These are phyloP conservation scores for Drosophila funebris DNA, from an alignment of 1,140 invertebrate species.

Conservation along the genomic window DNA sequence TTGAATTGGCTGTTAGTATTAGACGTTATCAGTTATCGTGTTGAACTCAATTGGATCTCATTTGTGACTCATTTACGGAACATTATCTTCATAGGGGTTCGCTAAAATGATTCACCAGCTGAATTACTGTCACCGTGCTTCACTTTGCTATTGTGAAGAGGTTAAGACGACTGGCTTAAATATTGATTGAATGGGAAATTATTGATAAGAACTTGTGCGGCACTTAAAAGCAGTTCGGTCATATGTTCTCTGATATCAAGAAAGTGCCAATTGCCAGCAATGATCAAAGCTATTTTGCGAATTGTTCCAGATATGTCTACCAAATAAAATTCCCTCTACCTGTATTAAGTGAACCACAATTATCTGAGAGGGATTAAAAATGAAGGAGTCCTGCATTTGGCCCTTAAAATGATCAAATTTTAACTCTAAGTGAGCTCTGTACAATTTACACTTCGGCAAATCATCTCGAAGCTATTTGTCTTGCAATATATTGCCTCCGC, in stretches of 20 bases:
- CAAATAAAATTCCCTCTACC: not conserved
- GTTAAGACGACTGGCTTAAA: not conserved
- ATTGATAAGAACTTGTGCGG: not conserved
- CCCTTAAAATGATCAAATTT: not conserved
- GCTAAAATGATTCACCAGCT: not conserved
- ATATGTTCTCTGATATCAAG: not conserved
- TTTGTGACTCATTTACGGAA: conserved; percentile 5
- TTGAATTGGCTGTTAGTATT: conserved; percentile 19
- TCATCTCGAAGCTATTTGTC: conserved; percentile 39
- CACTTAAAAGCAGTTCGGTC: not conserved
- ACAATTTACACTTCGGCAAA: conserved; percentile 60
- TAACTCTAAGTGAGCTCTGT: conserved; percentile 25
- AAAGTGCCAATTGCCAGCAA: too few relatives aligned
- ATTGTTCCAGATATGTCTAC: not conserved
- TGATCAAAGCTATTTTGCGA: too few relatives aligned
- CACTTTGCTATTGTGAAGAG: not conserved
- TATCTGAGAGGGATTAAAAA: not conserved
- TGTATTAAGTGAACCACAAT: conserved; percentile 28
- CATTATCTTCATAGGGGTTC: not conserved
- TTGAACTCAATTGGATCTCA: not conserved
- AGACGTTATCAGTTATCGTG: conserved; percentile 19
- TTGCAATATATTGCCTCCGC: conserved; percentile 23
- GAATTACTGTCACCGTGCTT: not conserved
- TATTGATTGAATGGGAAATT: not conserved
- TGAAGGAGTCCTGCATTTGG: not conserved